These are phyloP conservation scores for Drosophila teissieri DNA, from an alignment of 1,140 invertebrate genomes.

Conservation along the genomic window DNA sequence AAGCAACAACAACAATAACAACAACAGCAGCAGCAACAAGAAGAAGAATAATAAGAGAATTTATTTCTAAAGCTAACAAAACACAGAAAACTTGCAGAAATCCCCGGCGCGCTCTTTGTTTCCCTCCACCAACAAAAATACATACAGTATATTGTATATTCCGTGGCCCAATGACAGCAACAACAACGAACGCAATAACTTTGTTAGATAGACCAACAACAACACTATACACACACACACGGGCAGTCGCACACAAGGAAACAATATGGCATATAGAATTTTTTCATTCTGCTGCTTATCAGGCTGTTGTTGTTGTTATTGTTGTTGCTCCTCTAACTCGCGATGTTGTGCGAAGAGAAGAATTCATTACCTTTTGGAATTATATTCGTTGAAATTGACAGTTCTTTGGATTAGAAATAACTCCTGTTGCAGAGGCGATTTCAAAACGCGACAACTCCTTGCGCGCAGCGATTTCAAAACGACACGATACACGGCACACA, in stretches of 20 bases:
- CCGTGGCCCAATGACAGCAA: constrained; percentile 61
- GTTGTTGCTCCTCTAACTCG: constrained; percentile 27
- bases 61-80: constrained; percentile 81
- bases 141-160: constrained; percentile 14
- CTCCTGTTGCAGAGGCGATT: constrained; percentile 9
- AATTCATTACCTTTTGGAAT: constrained; percentile 14
- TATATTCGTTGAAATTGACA: not conserved
- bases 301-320: constrained; percentile 12
- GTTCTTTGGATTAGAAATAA: not conserved
- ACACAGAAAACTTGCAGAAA: constrained; percentile 80
- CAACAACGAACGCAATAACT: constrained; percentile 66
- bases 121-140: not conserved
- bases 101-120: constrained; percentile 40
- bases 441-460: not conserved
- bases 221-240: constrained; percentile 32
- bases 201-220: constrained; percentile 75
- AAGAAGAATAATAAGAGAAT: constrained; percentile 19
- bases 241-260: constrained; percentile 22
- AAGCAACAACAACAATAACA: constrained; percentile 43
- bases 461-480: constrained; percentile 50
- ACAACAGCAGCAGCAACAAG: constrained; percentile 7
- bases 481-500: constrained; percentile 20
- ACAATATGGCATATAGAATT: constrained; percentile 75
- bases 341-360: constrained; percentile 17
- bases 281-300: constrained; percentile 71